These are phyloP conservation scores for Drosophila yooni DNA, from an alignment of 2,888 invertebrate species.

Conservation along the genomic window DNA sequence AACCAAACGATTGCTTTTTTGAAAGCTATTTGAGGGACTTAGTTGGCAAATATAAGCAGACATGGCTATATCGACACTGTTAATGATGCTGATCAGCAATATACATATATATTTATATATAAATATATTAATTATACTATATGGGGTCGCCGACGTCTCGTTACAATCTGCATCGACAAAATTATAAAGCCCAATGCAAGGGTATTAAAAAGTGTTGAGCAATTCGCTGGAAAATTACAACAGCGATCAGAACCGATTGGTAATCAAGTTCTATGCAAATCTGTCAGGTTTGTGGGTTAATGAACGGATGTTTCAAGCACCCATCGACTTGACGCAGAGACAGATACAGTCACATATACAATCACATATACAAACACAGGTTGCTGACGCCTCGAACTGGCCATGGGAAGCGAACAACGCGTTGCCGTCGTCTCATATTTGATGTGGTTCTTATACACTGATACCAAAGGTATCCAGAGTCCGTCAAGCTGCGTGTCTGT, in stretches of 20 bases:
- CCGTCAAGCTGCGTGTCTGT: neutral
- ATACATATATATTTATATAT: neutral
- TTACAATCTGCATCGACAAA: neutral
- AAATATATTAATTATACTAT: no score
- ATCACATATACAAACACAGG: slow-evolving; percentile 38
- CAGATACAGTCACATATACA: neutral
- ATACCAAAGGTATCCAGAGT: neutral
- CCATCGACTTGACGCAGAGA: slow-evolving; percentile 55
- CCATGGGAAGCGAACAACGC: slow-evolving; percentile 46
- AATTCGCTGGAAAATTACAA: slow-evolving; percentile 32
- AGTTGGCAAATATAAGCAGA: neutral
- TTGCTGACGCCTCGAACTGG: slow-evolving; percentile 29
- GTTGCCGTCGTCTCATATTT: slow-evolving; percentile 17
- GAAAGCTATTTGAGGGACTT: neutral
- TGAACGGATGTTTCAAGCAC: slow-evolving; percentile 67
- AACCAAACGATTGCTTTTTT: neutral
- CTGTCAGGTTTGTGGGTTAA: slow-evolving; percentile 66
- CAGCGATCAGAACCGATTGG: slow-evolving; percentile 42
- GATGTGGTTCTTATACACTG: neutral
- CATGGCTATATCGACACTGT: neutral
- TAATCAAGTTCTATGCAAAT: slow-evolving; percentile 57
- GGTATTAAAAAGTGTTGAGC: neutral
- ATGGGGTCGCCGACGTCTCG: neutral
- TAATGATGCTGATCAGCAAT: neutral
- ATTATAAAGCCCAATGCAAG: neutral